These are phyloP conservation scores for Pogonocichla stellata DNA, from an alignment of 2,113 vertebrate genomes.

Conservation along the genomic window DNA sequence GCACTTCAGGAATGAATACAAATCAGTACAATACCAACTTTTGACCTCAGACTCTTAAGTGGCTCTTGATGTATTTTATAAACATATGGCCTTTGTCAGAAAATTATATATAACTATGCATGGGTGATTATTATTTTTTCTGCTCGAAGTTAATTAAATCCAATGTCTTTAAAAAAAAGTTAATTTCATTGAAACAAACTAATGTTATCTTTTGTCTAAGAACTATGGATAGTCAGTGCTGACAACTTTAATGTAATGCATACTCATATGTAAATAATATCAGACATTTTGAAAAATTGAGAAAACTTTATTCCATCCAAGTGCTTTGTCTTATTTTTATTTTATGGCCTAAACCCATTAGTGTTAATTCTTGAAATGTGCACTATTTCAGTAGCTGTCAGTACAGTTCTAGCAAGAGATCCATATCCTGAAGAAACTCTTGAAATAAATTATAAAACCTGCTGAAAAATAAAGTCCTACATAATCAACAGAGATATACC, in stretches of 20 bases:
- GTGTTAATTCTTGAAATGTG: conserved; percentile 37
- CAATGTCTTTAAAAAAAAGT: neutral
- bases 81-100: neutral
- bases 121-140: neutral
- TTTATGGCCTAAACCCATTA: neutral
- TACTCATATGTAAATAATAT: neutral
- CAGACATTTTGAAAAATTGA: neutral
- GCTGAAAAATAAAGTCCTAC: neutral
- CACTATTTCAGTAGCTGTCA: neutral
- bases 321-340: neutral
- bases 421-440: conserved; percentile 1
- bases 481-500: neutral
- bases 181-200: neutral
- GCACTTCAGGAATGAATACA: neutral
- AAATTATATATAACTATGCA: neutral
- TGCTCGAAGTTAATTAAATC: neutral
- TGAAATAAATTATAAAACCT: conserved; percentile 8
- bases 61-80: neutral
- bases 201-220: neutral
- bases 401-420: conserved; percentile 44
- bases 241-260: neutral
- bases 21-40: neutral
- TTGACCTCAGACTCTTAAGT: neutral
- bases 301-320: neutral
- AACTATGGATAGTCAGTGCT: neutral